Percentiles rank a stretch among this genome's conserved stretches.
Evolutionary conservation across 2,113 vertebrate genomes (phyloP).

Genomic region (Heterocephalus glaber): DNA sequence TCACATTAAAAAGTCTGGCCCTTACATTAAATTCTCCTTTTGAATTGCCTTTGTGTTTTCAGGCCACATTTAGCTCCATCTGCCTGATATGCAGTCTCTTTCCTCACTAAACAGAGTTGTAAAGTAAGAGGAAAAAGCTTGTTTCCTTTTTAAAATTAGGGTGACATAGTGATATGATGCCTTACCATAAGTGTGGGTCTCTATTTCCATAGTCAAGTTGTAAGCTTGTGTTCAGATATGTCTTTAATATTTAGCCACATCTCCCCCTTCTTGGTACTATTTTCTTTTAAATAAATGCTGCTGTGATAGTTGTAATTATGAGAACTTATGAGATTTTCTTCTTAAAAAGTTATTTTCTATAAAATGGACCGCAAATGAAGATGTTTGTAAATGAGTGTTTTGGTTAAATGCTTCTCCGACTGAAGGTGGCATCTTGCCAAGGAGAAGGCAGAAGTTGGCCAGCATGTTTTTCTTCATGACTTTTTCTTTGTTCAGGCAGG

Average conservation of each 20-base stretch:
- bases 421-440: constrained; percentile 36
- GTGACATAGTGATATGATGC: neutral
- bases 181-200: neutral
- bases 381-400: constrained; percentile 49
- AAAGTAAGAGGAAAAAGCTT: neutral
- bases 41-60: neutral
- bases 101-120: neutral
- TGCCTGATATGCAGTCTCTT: neutral
- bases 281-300: constrained; percentile 33
- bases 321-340: constrained; percentile 7
- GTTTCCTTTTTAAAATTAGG: neutral
- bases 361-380: constrained; percentile 31
- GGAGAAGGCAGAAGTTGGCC: neutral
- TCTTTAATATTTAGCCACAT: neutral
- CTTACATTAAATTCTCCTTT: neutral
- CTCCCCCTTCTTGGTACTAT: neutral
- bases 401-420: constrained; percentile 23
- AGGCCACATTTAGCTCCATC: neutral
- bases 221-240: neutral
- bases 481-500: constrained; percentile 34
- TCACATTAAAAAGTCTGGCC: neutral
- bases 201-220: neutral
- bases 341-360: constrained; percentile 20
- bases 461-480: neutral
- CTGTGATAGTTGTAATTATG: constrained; percentile 30